Conservation (phyloP, 2,888 invertebrate genomes). For the Ypsolopha scabrella region DNA sequence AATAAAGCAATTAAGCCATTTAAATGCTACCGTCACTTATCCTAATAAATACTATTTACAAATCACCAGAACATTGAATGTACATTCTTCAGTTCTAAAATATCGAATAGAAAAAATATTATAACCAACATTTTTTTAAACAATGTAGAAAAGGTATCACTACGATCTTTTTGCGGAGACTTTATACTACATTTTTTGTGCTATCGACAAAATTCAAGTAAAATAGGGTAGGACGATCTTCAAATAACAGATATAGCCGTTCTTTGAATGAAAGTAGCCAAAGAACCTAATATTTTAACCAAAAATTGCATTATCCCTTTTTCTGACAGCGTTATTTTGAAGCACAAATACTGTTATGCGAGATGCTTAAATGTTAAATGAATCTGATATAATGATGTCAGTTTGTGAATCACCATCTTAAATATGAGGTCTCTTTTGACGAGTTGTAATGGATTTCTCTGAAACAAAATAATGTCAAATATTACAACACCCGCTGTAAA, state of each 20-base stretch:
- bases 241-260: slow-evolving; percentile 1
- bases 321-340: slow-evolving; percentile 57
- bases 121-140: not conserved
- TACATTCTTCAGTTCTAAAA: not conserved
- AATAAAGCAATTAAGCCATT: slow-evolving; percentile 59
- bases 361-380: not conserved
- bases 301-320: slow-evolving; percentile 48
- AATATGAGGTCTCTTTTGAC: slow-evolving; percentile 53
- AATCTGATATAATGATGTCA: not conserved
- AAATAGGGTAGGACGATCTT: not conserved
- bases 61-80: slow-evolving; percentile 56
- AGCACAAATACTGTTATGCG: slow-evolving; percentile 64
- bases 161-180: too few species aligned
- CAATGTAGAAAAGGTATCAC: not conserved
- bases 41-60: slow-evolving; percentile 69
- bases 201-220: not conserved
- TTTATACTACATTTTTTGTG: too few species aligned
- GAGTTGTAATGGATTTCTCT: slow-evolving; percentile 60
- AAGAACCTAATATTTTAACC: slow-evolving; percentile 3
- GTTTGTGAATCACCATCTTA: slow-evolving; percentile 42
- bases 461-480: slow-evolving; percentile 33
- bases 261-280: too few species aligned
- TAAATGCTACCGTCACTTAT: slow-evolving; percentile 61
- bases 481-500: not conserved
- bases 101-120: not conserved